Evolutionary conservation across 2,797 vertebrate genomes (phyloP), one percentile per base, ranked within the genome.

Genomic region (Spinus olivaceus): DNA sequence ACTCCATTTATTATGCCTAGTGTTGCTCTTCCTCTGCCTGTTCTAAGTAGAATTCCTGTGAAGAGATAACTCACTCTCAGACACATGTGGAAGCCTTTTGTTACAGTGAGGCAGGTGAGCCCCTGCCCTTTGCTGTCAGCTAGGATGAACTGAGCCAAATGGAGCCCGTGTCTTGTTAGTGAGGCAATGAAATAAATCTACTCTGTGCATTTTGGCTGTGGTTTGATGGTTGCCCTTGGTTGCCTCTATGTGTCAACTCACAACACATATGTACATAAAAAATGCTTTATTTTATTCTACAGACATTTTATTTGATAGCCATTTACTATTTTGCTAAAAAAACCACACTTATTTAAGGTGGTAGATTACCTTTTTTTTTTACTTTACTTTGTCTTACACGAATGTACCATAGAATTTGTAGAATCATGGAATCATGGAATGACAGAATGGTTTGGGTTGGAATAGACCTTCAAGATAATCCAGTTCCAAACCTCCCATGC

Each of bases 211-310:
- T 65, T 49, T 30, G 30, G 14, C 42, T 49, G 9, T 32, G 32
- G 9, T 25, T 57, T 35, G 25, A 22, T 35, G 25, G 32, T 18
- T 57, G 25, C 6, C 25, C 35, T 57, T 22, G 32, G 17, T 33
- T 57, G 24, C 25, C 25, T 35, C 8, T 42, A 14, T 22, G 17
- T 42, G 19, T 46, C 0, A 0, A 65, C 6, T 67, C 54, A 67
- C 14, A 53, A 39, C 24, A 24, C 4, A 46, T 9, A 44, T 1
- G 2, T 25, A n/a, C 14, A 41, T 4, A 73, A 56, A 20, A 44
- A 47, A 42, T n/a, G 5, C 56, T 46, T 32, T 27, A 14, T 27
- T 54, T 65, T 22, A 47, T 47, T 56, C 51, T 56, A 27, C 14
- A n/a, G 14, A n/a, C 9, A 66, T 13, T 77, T 54, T 37, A 32